Conservation (phyloP, 2,113 vertebrate genomes). For the Alethe diademata region DNA sequence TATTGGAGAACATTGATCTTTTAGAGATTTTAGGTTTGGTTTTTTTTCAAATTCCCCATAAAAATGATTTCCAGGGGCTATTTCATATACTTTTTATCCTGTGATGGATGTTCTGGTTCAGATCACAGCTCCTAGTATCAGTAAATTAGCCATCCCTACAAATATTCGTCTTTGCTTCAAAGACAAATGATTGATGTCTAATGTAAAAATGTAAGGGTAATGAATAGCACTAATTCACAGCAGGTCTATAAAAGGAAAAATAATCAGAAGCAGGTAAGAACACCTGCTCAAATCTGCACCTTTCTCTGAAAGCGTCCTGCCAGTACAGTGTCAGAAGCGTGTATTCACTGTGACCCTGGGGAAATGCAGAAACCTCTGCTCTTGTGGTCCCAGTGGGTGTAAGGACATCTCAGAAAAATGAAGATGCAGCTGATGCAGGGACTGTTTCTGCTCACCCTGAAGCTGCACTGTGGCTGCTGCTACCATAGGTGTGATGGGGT, state of each 20-base stretch:
- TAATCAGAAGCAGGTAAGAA: background rate
- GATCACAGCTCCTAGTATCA: background rate
- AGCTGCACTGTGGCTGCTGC: background rate
- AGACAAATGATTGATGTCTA: background rate
- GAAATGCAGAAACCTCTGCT: background rate
- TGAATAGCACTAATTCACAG: background rate
- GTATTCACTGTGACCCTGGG: background rate
- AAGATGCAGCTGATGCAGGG: background rate
- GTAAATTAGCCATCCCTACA: background rate
- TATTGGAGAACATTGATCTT: background rate
- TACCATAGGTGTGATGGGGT: background rate
- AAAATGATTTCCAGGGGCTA: background rate
- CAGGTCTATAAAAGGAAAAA: background rate
- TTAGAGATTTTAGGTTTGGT: background rate
- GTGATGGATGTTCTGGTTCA: background rate
- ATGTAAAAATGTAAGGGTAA: background rate
- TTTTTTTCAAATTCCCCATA: background rate
- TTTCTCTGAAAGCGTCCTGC: background rate
- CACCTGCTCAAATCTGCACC: background rate
- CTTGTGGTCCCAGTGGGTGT: too few species aligned
- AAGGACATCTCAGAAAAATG: background rate
- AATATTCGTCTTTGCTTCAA: background rate
- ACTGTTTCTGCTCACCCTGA: background rate
- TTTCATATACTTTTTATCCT: background rate
- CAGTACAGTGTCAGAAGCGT: background rate